Conservation (phyloP, 1,140 invertebrate genomes). For the Leptinotarsa lineolata region DNA sequence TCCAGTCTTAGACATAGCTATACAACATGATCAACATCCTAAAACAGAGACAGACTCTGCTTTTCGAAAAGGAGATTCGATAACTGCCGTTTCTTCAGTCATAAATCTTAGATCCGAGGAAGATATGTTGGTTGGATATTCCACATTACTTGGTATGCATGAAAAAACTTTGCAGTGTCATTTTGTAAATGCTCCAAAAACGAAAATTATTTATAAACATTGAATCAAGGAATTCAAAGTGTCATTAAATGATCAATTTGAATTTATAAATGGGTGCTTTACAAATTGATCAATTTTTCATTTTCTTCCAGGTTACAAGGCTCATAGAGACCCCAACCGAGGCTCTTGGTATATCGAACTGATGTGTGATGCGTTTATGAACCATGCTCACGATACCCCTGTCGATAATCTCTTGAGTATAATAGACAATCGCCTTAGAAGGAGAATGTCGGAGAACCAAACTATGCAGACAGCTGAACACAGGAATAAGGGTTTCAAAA, state of each 20-base stretch:
- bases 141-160: slow-evolving; percentile 32
- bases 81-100: neutral
- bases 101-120: slow-evolving; percentile 35
- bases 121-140: slow-evolving; percentile 41
- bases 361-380: slow-evolving; percentile 75
- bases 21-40: neutral
- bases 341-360: slow-evolving; percentile 80
- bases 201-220: no score
- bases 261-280: no score
- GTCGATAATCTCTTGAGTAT: slow-evolving; percentile 69
- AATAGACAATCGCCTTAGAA: slow-evolving; percentile 60
- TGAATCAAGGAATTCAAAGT: no score
- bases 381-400: slow-evolving; percentile 66
- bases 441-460: slow-evolving; percentile 41
- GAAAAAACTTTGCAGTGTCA: slow-evolving; percentile 6
- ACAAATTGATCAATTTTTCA: neutral
- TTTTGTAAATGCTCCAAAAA: no score
- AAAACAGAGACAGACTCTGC: slow-evolving; percentile 32
- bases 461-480: slow-evolving; percentile 61
- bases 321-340: slow-evolving; percentile 64
- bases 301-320: slow-evolving; percentile 62
- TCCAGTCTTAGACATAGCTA: neutral
- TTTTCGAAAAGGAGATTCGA: neutral
- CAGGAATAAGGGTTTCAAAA: slow-evolving; percentile 64
- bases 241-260: no score